Evolutionary conservation across 2,888 invertebrate genomes (phyloP).

Genomic region (Micropterix aruncella): DNA sequence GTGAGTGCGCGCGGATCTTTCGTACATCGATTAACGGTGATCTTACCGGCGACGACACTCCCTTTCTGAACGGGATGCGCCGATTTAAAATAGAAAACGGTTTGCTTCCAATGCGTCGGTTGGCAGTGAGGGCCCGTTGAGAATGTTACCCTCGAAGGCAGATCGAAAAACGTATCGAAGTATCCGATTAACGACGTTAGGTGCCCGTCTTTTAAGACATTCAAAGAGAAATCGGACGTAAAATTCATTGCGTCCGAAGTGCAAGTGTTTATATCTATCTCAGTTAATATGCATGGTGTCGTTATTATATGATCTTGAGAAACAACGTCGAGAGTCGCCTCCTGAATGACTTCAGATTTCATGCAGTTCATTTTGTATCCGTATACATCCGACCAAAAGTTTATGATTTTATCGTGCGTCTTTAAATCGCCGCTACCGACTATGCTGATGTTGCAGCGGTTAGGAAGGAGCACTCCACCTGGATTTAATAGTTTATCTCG

Average conservation of each 20-base stretch:
- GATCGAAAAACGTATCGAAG: conserved; percentile 80
- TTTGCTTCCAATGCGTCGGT: conserved; percentile 92
- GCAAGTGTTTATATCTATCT: conserved; percentile 66
- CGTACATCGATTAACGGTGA: conserved; percentile 59
- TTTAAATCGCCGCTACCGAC: conserved; percentile 66
- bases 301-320: conserved; percentile 48
- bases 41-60: conserved; percentile 44
- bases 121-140: conserved; percentile 64
- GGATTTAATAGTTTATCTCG: conserved; percentile 66
- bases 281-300: conserved; percentile 45
- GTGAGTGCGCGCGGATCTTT: conserved; percentile 63
- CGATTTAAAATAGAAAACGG: conserved; percentile 70
- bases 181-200: conserved; percentile 79
- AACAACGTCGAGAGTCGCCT: conserved; percentile 44
- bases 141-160: conserved; percentile 50
- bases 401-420: conserved; percentile 56
- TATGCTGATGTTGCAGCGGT: conserved; percentile 68
- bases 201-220: conserved; percentile 45
- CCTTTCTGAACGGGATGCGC: conserved; percentile 57
- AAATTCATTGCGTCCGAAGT: conserved; percentile 59
- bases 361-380: conserved; percentile 89
- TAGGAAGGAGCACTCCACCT: conserved; percentile 70
- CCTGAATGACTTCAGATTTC: conserved; percentile 69
- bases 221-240: conserved; percentile 51
- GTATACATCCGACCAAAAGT: conserved; percentile 88